Evolutionary conservation across 2,113 vertebrate species (phyloP), one percentile per base, ranked within the genome.

Genomic region (Alethe diademata): DNA sequence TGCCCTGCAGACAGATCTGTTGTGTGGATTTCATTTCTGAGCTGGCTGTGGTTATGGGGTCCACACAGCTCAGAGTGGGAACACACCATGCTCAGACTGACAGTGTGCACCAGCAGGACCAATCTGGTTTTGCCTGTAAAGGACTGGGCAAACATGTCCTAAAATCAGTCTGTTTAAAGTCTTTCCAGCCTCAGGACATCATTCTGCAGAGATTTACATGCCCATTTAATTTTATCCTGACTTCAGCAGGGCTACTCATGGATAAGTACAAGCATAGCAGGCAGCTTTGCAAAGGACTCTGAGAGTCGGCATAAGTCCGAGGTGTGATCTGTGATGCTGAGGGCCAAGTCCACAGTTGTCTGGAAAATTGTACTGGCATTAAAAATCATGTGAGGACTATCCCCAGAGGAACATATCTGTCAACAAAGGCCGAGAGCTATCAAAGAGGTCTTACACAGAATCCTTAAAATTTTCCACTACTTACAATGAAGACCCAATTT

Each of bases 31-130:
- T 53, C 0, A 31, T 62, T 66, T 81, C 62, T 48, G 43, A 72
- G 28, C 14, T 60, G 73, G n/a, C 31, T 79, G n/a, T 40, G 31
- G 12, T 61, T 86, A n/a, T 7, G 9, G 14, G 38, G 9, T 14
- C 42, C 3, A 5, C 8, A 2, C 8, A 2, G 11, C 5, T 36
- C 25, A 19, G 5, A 42, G 7, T 31, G 35, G 16, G 26, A 72
- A 10, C 12, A 28, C 18, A 50, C 11, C 13, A 26, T 43, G 33
- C 8, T 67, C 11, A 2, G n/a, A 17, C 13, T 54, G 13, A 12
- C 19, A 62, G 24, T 13, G 5, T 60, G 19, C 23, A 56, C 6
- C 9, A 82, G 29, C 18, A 78, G 18, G 14, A 62, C 31, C 33
- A 51, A 2, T 10, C 28, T 64, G 40, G 4, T 29, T 88, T 90